Evolutionary conservation across 2,888 invertebrate genomes (phyloP).

Genomic region (Aelia acuminata): DNA sequence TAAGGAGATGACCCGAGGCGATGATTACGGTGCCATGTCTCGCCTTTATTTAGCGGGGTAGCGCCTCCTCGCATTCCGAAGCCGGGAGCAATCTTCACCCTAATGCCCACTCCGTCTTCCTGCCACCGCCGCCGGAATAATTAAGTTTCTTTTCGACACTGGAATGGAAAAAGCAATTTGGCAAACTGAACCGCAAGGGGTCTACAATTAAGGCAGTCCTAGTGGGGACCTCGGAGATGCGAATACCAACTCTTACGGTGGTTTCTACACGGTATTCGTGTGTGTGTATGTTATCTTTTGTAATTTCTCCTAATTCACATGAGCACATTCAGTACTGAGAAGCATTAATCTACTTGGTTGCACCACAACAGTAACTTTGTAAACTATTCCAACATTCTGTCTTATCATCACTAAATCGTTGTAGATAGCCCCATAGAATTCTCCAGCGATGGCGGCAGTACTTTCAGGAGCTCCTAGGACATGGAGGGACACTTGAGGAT

Average conservation of each 20-base stretch:
- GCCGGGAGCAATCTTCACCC: background rate
- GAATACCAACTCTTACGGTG: slow-evolving; percentile 7
- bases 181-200: background rate
- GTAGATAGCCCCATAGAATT: too few species aligned
- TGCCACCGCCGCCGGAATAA: slow-evolving; percentile 1
- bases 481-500: too few species aligned
- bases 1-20: slow-evolving; percentile 21
- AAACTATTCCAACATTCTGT: background rate
- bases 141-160: slow-evolving; percentile 13
- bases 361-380: background rate
- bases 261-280: background rate
- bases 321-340: background rate
- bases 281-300: background rate
- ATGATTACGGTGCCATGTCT: slow-evolving; percentile 10
- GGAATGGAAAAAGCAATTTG: slow-evolving; percentile 36
- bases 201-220: background rate
- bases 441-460: too few species aligned
- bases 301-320: slow-evolving; percentile 2
- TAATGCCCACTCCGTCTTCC: slow-evolving; percentile 33
- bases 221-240: background rate
- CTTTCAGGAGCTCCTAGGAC: too few species aligned
- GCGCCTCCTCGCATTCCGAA: background rate
- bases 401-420: too few species aligned
- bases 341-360: background rate
- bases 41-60: background rate